Evolutionary conservation across 2,888 invertebrate genomes (phyloP), one percentile per base, ranked within the genome.

Genomic region (Laothoe populi): DNA sequence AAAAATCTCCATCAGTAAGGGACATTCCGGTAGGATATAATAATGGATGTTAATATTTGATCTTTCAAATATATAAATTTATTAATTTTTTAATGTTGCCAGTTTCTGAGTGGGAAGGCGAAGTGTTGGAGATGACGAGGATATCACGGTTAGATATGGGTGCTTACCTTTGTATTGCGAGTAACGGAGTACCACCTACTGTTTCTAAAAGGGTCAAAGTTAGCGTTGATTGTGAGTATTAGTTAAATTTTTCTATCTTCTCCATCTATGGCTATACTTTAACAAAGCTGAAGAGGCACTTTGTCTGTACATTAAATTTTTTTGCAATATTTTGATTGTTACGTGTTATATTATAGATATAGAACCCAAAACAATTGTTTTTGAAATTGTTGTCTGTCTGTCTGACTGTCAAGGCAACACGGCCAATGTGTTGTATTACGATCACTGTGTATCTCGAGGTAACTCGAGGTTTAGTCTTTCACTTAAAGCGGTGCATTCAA

Each of bases 191-290:
- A 16, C 98, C 98, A 0, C 98, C 98, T 5, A 96, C 97, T 40
- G 97, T 98, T 65, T 97, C 97, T 82, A 98, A 98, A 89, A 94
- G 97, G 80, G 98, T 98, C 78, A 97, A 97, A 95, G 97, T 98
- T 79, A 97, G 97, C 94, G 98, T 98, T 45, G 97, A 98, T 89
- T 98, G 98, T 98, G 93, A 97, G 98, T 96, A n/a, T n/a, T n/a
- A n/a, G n/a, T n/a, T n/a, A n/a, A n/a, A n/a, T n/a, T n/a, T n/a
- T n/a, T n/a, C n/a, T n/a, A n/a, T n/a, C n/a, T n/a, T n/a, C n/a
- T n/a, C n/a, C n/a, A n/a, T n/a, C n/a, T n/a, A n/a, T n/a, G n/a
- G n/a, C n/a, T n/a, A n/a, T n/a, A n/a, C n/a, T n/a, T n/a, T n/a
- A n/a, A n/a, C n/a, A n/a, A n/a, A n/a, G n/a, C n/a, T n/a, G n/a